Conservation (phyloP, 2,113 vertebrate genomes). For the Microtus montanus region DNA sequence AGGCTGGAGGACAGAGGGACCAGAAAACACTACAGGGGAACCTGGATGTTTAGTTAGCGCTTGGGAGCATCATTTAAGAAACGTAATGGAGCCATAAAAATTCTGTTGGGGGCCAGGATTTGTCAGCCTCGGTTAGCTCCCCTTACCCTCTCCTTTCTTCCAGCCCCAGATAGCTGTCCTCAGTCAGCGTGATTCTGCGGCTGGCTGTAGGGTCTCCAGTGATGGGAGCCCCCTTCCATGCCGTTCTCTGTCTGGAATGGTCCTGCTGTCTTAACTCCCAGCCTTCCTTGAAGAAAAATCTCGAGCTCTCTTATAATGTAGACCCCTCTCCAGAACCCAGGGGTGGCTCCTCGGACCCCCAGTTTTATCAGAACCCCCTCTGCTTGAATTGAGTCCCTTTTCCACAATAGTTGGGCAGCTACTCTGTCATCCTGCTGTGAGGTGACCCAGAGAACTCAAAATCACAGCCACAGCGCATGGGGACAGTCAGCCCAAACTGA, state of each 20-base stretch:
- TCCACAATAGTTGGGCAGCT: not conserved
- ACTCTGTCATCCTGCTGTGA: not conserved
- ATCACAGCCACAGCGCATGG: not conserved
- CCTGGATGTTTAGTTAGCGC: not conserved
- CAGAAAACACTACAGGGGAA: not conserved
- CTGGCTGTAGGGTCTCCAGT: not conserved
- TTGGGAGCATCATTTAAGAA: not conserved
- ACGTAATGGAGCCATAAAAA: not conserved
- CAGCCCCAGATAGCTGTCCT: not conserved
- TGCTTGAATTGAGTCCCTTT: not conserved
- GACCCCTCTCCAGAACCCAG: not conserved
- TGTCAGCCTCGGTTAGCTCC: not conserved
- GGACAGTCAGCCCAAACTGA: not conserved
- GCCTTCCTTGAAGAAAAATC: not conserved
- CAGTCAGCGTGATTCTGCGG: rapidly evolving
- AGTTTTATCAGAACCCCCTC: not conserved
- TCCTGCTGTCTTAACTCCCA: not conserved
- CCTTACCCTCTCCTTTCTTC: not conserved
- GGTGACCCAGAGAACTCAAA: not conserved
- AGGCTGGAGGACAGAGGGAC: not conserved
- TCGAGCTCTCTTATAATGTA: not conserved
- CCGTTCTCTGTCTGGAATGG: not conserved
- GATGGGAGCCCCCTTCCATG: not conserved
- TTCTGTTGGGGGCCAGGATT: not conserved
- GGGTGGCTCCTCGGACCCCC: no score